A percentile compares a stretch with the other conserved stretches of the same genome.
These are phyloP conservation scores for Sorex maritimensis DNA, from an alignment of 2,797 vertebrate species.

Conservation along the genomic window DNA sequence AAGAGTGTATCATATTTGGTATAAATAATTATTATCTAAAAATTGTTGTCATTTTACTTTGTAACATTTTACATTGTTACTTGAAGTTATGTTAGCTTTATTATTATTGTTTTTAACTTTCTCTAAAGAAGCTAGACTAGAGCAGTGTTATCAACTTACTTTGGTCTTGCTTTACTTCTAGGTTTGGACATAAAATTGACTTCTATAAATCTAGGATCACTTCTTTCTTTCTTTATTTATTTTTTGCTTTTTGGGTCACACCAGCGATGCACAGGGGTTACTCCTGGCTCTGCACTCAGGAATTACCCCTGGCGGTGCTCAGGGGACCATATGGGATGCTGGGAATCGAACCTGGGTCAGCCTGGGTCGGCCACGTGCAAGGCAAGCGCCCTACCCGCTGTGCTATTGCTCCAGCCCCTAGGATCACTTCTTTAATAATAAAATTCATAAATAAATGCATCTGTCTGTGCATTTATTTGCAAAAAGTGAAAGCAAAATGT, in stretches of 20 bases:
- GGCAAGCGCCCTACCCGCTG: too few relatives aligned
- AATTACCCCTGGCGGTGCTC: too few relatives aligned
- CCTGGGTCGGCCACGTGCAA: too few relatives aligned
- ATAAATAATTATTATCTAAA: background rate
- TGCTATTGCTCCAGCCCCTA: too few relatives aligned
- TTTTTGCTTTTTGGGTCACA: too few relatives aligned
- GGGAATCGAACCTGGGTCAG: too few relatives aligned
- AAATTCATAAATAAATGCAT: background rate
- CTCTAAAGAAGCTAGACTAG: background rate
- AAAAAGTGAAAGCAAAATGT: background rate
- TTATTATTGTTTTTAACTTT: constrained; percentile 39
- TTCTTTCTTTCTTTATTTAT: too few relatives aligned
- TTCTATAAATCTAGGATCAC: background rate
- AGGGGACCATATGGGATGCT: too few relatives aligned
- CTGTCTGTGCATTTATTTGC: constrained; percentile 27
- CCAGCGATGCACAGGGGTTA: too few relatives aligned
- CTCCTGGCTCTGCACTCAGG: too few relatives aligned
- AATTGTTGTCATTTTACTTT: background rate
- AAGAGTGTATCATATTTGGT: background rate
- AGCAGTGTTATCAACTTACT: background rate
- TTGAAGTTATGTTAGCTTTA: background rate
- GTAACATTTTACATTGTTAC: constrained; percentile 8
- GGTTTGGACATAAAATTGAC: background rate
- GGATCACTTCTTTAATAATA: constrained; percentile 19
- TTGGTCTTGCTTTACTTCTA: constrained; percentile 15